A percentile compares a stretch with the other conserved stretches of the same genome.
phyloP scores from a whole-genome alignment of 2,888 invertebrate genomes.

The Druceiella hillmani region DNA sequence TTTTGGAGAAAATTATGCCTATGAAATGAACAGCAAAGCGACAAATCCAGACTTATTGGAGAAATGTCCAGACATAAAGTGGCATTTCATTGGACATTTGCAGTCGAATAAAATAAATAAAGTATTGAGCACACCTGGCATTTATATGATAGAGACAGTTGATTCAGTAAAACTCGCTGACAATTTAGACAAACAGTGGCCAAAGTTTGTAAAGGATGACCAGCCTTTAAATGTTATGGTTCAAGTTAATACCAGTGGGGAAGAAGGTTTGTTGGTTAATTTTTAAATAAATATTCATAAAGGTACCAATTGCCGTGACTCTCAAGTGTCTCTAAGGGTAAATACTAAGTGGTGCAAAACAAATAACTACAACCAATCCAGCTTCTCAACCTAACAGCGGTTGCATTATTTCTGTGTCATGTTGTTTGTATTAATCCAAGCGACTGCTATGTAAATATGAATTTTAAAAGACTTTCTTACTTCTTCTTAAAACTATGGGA shows the following conservation, averaged over 20 bases:
- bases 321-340: no score
- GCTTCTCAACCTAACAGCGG: no score
- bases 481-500: no score
- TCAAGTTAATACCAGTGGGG: slow-evolving; percentile 85
- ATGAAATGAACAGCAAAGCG: slow-evolving; percentile 69
- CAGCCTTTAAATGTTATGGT: slow-evolving; percentile 66
- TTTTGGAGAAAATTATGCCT: slow-evolving; percentile 92
- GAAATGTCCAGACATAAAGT: slow-evolving; percentile 73
- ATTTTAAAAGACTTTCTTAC: no score
- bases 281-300: no score
- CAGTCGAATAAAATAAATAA: slow-evolving; percentile 82
- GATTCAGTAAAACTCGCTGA: slow-evolving; percentile 69
- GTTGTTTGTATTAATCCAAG: no score
- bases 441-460: no score
- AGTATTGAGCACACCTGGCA: slow-evolving; percentile 57
- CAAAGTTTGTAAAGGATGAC: slow-evolving; percentile 41
- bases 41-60: slow-evolving; percentile 53
- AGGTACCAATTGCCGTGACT: no score
- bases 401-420: no score
- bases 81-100: slow-evolving; percentile 90
- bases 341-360: no score
- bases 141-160: slow-evolving; percentile 78
- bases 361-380: no score
- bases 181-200: slow-evolving; percentile 60
- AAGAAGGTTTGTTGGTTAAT: slow-evolving; percentile 68